Percentiles rank a stretch among this genome's conserved stretches.
Evolutionary conservation across 2,888 invertebrate species (phyloP).

Genomic region (Synergus laeviventris): DNA sequence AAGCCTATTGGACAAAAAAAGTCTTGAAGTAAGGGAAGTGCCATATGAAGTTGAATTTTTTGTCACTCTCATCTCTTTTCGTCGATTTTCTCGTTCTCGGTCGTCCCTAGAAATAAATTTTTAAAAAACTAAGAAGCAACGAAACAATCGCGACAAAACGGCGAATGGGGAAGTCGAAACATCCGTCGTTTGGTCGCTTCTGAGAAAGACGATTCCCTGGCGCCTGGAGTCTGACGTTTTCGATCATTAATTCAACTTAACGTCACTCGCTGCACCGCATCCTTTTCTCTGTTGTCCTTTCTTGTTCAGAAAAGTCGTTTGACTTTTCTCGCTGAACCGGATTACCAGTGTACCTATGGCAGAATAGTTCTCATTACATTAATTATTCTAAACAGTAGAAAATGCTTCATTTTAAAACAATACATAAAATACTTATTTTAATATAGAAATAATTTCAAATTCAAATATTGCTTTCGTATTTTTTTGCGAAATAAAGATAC

Average conservation of each 20-base stretch:
- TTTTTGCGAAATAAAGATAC: not conserved
- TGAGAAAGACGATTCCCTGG: constrained; percentile 48
- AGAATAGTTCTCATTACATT: constrained; percentile 1
- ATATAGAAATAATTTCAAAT: not conserved
- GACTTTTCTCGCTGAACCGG: not conserved
- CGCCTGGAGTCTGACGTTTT: constrained; percentile 48
- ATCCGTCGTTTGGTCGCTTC: constrained; percentile 34
- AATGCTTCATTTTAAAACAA: not conserved
- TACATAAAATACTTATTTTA: not conserved
- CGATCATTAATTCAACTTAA: constrained; percentile 32
- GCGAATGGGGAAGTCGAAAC: constrained; percentile 15
- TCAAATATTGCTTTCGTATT: not conserved
- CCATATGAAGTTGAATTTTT: not conserved
- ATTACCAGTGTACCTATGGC: not conserved
- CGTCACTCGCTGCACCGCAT: constrained; percentile 28
- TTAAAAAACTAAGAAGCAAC: not conserved
- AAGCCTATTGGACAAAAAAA: not conserved
- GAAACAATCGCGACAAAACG: constrained; percentile 34
- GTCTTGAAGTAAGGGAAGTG: not conserved
- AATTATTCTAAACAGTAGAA: not conserved
- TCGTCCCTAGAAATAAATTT: constrained; percentile 25
- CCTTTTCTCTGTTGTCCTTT: not conserved
- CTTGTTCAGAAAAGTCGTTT: not conserved
- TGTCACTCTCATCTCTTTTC: not conserved
- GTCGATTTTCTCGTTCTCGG: constrained; percentile 35